Conservation (phyloP, 1,140 invertebrate genomes). For the Sesamia nonagrioides region DNA sequence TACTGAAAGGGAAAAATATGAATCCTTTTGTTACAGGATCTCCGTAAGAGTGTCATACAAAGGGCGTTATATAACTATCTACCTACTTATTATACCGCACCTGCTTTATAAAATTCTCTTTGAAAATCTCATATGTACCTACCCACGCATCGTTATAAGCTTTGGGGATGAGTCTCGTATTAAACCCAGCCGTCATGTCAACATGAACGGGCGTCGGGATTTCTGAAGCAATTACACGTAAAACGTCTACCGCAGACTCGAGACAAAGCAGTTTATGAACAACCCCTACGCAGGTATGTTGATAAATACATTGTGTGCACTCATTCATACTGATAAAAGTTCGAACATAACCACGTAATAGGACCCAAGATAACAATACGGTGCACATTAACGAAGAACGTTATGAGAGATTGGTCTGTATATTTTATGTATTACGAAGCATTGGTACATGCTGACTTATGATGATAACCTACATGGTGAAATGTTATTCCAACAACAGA, state of each 20-base stretch:
- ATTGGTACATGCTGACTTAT: not conserved
- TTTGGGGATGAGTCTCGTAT: conserved; percentile 48
- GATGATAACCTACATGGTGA: no score
- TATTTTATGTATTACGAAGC: conserved; percentile 16
- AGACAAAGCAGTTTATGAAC: conserved; percentile 41
- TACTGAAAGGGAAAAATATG: not conserved
- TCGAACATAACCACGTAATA: conserved; percentile 37
- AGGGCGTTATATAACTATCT: not conserved
- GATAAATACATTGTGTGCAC: conserved; percentile 24
- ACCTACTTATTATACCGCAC: not conserved
- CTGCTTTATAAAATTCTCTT: conserved; percentile 37
- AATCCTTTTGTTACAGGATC: conserved; percentile 1
- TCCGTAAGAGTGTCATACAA: conserved; percentile 3
- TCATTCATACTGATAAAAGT: conserved; percentile 36
- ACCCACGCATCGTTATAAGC: conserved; percentile 35
- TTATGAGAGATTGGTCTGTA: not conserved
- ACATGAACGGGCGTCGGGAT: conserved; percentile 49
- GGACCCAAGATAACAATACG: conserved; percentile 33
- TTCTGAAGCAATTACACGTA: conserved; percentile 51
- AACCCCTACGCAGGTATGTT: not conserved
- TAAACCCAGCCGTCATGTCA: conserved; percentile 48
- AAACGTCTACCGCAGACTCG: conserved; percentile 24
- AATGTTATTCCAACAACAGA: no score
- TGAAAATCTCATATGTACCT: conserved; percentile 33
- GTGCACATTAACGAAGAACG: conserved; percentile 16